These are phyloP conservation scores for Epizoanthus ramosus DNA, from an alignment of 92 coral and sea anemone species.

Conservation along the genomic window DNA sequence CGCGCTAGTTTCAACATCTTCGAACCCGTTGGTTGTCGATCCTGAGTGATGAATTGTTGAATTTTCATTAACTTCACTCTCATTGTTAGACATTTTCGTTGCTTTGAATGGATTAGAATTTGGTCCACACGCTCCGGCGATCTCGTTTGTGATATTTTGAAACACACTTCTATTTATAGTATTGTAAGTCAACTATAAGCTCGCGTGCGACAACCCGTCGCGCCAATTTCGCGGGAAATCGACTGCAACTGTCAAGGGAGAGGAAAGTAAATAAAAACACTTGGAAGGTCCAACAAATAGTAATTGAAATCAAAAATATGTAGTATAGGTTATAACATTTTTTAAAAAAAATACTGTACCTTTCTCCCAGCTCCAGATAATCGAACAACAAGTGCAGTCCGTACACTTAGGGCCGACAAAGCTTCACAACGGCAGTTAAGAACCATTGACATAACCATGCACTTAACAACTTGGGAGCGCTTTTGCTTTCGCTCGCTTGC, in stretches of 20 bases:
- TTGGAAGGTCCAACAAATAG: neutral
- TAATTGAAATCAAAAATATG: neutral
- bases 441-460: slow-evolving; percentile 1
- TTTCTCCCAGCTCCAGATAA: neutral
- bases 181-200: neutral
- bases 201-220: slow-evolving; percentile 2
- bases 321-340: neutral
- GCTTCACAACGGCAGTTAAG: neutral
- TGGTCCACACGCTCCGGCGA: slow-evolving; percentile 2
- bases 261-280: neutral
- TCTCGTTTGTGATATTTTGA: neutral
- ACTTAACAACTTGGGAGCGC: slow-evolving; percentile 2
- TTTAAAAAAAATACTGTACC: neutral
- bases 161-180: neutral
- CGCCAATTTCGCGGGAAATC: neutral
- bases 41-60: slow-evolving; percentile 1
- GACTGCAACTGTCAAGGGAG: slow-evolving; percentile 3
- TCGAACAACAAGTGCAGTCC: slow-evolving; percentile 2
- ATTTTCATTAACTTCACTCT: neutral
- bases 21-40: neutral
- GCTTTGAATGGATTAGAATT: neutral
- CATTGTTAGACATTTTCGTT: neutral
- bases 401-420: slow-evolving; percentile 5
- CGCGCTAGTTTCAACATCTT: neutral
- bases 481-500: slow-evolving; percentile 8